Base-by-base conservation (phyloP, 2,888 invertebrate species). In the Agrochola macilenta region DNA sequence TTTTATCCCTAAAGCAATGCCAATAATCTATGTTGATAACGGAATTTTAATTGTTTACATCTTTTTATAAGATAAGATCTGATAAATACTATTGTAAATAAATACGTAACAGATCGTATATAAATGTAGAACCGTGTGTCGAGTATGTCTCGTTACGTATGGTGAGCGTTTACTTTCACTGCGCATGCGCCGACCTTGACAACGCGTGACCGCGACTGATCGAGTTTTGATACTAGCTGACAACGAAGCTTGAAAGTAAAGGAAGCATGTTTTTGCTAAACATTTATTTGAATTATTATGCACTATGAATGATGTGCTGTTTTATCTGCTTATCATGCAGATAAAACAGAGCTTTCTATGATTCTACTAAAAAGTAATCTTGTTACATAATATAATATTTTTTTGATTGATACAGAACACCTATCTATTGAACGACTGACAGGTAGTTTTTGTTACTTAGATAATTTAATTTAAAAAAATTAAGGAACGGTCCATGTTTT, bases 121-220 rank as follows among this genome's bases (percentile, higher is more conserved):
- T 69, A 63, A 60, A 80, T 60, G 54, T 69, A 61, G 54, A 82
- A 57, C 74, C 49, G 60, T 60, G 11, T 26, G 60, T 54, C 66
- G 76, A 68, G 63, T 78, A 69, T 70, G 78, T 77, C 76, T 79
- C 65, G 79, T 86, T 88, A 88, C 80, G 81, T 82, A 79, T 74
- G 43, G 72, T 64, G 76, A 81, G 81, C 84, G 76, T 81, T 88
- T 86, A 92, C 92, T 93, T 93, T 92, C 93, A 91, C 92, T 86
- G 88, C 84, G 73, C 84, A 78, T 78, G 83, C 79, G 84, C 81
- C 86, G 92, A 93, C 93, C 93, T 93, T 93, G 93, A 92, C 91
- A 87, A 86, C 87, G 71, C 82, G 86, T 91, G 92, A 91, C 91
- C 91, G 90, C 87, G 78, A 83, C 79, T 89, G 89, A 87, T 89